Conservation (phyloP, 2,888 invertebrate genomes). For the Tetanocera ferruginea region DNA sequence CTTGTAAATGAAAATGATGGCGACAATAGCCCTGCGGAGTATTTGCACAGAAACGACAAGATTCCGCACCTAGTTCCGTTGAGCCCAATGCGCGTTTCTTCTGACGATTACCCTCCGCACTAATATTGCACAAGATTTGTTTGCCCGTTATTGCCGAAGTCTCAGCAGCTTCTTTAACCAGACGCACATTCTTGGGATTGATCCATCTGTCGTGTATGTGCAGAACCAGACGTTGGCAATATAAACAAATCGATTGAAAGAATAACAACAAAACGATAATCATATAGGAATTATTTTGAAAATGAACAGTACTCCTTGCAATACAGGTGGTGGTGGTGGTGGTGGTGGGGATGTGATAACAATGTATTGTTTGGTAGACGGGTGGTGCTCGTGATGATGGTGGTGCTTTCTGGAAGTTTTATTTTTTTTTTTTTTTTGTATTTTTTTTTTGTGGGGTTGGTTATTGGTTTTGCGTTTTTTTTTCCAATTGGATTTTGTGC, state of each 20-base stretch:
- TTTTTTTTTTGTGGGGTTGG: neutral
- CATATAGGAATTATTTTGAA: slow-evolving; percentile 58
- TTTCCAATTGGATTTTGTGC: neutral
- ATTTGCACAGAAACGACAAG: slow-evolving; percentile 67
- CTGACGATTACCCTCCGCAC: neutral
- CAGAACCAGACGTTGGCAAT: slow-evolving; percentile 67
- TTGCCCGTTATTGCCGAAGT: slow-evolving; percentile 49
- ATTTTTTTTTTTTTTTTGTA: neutral
- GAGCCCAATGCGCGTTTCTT: slow-evolving; percentile 29
- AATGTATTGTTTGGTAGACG: neutral
- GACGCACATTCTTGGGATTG: slow-evolving; percentile 65
- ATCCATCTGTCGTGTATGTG: slow-evolving; percentile 68
- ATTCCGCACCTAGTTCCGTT: slow-evolving; percentile 48
- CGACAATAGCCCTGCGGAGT: slow-evolving; percentile 67
- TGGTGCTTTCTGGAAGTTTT: neutral
- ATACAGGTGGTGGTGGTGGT: neutral
- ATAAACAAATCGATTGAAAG: slow-evolving; percentile 69
- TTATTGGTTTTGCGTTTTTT: neutral
- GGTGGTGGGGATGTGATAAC: neutral
- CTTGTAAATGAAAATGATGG: slow-evolving; percentile 64
- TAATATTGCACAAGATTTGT: neutral
- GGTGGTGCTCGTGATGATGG: slow-evolving; percentile 5
- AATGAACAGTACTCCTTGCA: neutral
- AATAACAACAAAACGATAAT: slow-evolving; percentile 68
- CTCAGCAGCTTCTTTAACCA: slow-evolving; percentile 65